These are phyloP conservation scores for Tetropium fuscum DNA, from an alignment of 2,888 invertebrate genomes.

Conservation along the genomic window DNA sequence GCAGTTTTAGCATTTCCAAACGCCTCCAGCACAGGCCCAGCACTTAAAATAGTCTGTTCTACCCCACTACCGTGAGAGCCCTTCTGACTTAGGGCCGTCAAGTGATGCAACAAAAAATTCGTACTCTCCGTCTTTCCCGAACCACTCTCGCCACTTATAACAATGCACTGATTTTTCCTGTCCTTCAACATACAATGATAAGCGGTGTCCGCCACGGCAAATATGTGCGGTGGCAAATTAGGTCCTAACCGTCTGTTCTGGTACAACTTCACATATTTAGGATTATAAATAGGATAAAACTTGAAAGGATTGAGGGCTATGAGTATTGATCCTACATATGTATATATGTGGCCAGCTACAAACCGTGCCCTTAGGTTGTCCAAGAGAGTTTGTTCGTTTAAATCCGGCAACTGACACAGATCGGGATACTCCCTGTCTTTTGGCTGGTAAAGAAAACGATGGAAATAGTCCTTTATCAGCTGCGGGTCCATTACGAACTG, in stretches of 20 bases:
- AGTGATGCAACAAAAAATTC: slow-evolving; percentile 93
- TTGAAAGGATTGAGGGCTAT: slow-evolving; percentile 95
- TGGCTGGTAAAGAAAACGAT: slow-evolving; percentile 91
- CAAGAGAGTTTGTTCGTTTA: slow-evolving; percentile 92
- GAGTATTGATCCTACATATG: slow-evolving; percentile 94
- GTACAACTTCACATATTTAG: slow-evolving; percentile 95
- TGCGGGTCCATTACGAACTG: slow-evolving; percentile 92
- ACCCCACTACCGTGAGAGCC: slow-evolving; percentile 96
- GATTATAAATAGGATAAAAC: slow-evolving; percentile 98
- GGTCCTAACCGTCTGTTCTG: slow-evolving; percentile 92
- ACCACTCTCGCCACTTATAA: slow-evolving; percentile 95
- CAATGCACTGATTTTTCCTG: slow-evolving; percentile 92
- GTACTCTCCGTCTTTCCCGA: slow-evolving; percentile 98
- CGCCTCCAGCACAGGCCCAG: slow-evolving; percentile 96
- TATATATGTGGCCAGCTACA: slow-evolving; percentile 93
- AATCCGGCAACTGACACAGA: slow-evolving; percentile 93
- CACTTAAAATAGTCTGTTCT: slow-evolving; percentile 95
- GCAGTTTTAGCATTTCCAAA: slow-evolving; percentile 99
- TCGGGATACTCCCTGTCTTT: slow-evolving; percentile 96
- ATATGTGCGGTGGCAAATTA: slow-evolving; percentile 95
- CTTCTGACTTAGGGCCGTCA: slow-evolving; percentile 95
- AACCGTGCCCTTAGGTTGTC: slow-evolving; percentile 92
- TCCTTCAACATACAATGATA: slow-evolving; percentile 95
- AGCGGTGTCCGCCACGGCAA: slow-evolving; percentile 94
- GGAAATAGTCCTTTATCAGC: slow-evolving; percentile 92